Base-by-base conservation (phyloP, 2,113 vertebrate species). In the Pungitius pungitius region DNA sequence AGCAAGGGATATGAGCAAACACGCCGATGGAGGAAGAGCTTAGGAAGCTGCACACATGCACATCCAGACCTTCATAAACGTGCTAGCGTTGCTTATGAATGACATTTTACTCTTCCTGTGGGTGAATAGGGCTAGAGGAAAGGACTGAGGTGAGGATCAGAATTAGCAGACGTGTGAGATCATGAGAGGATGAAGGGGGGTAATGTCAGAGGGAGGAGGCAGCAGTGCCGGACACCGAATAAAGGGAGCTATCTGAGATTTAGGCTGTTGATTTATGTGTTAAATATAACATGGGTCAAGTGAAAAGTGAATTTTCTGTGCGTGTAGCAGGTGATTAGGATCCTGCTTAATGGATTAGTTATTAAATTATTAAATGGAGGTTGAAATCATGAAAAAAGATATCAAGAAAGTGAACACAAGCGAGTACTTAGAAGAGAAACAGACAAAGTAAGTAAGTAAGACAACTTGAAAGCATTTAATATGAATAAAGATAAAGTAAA, bases 101-200 rank as follows among this genome's bases (percentile, higher is more conserved):
- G n/a, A 52, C 26, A 40, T 51, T 63, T 74, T 39, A 12, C 49
- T 7, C 24, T 26, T 45, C n/a, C 6, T 72, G 17, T 60, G 30
- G 20, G 30, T 13, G 26, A 42, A 26, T 0, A 40, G n/a, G 39
- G 20, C 26, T 62, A 22, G 47, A 77, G 40, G 49, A 6, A 40
- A 20, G 14, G 51, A 17, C 12, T 45, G 52, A 59, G 57, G 42
- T 45, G 42, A 63, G 62, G 49, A 67, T 63, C 26, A 66, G 56
- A 52, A 60, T 58, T 69, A 70, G 64, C 42, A 52, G 55, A 68
- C 56, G 14, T 7, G 10, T 40, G 67, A 65, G 66, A 69, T 52
- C 45, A 78, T 56, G 82, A 77, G 54, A 0, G 24, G 54, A 49
- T 58, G 47, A 69, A 55, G 30, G 40, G 12, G 52, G 77, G 58